Evolutionary conservation across 1,140 invertebrate genomes (phyloP), one percentile per base, ranked within the genome.

Genomic region (Apolygus lucorum): DNA sequence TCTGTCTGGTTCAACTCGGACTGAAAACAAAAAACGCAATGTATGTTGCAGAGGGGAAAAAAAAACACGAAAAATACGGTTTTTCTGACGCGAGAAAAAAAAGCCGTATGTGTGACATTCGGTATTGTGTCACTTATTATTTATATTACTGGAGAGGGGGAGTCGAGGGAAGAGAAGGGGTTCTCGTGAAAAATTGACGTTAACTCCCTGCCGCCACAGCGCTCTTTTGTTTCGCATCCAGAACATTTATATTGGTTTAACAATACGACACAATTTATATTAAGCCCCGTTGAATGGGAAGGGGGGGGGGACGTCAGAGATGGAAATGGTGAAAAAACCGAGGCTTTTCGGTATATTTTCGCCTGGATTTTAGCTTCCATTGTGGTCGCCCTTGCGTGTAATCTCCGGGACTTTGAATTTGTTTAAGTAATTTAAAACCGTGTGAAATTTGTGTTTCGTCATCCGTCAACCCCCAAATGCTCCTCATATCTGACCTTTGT

Each of bases 41-140:
- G n/a, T n/a, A n/a, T n/a, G n/a, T n/a, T n/a, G n/a, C n/a, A n/a
- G n/a, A n/a, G n/a, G n/a, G n/a, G n/a, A n/a, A n/a, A n/a, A n/a
- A n/a, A n/a, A n/a, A n/a, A n/a, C n/a, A n/a, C n/a, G n/a, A n/a
- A n/a, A n/a, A n/a, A n/a, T n/a, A n/a, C n/a, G n/a, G n/a, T n/a
- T n/a, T n/a, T n/a, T n/a, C n/a, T n/a, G n/a, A n/a, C n/a, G n/a
- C n/a, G n/a, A 28, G 24, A 28, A 21, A 42, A 21, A n/a, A 1
- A 14, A 22, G 29, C 24, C 67, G 42, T 68, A 68, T 68, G 67
- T 68, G 67, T 68, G 67, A 68, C 67, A 68, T 68, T 52, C 67
- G 34, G 67, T 25, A 68, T 68, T 68, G 67, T 68, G 67, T 52
- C 67, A 52, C 28, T 52, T 68, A 68, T 52, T 68, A 68, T 68